A percentile compares a stretch with the other conserved stretches of the same genome.
Conservation (phyloP, 1,140 invertebrate genomes). For the Drosophila bocqueti region DNA sequence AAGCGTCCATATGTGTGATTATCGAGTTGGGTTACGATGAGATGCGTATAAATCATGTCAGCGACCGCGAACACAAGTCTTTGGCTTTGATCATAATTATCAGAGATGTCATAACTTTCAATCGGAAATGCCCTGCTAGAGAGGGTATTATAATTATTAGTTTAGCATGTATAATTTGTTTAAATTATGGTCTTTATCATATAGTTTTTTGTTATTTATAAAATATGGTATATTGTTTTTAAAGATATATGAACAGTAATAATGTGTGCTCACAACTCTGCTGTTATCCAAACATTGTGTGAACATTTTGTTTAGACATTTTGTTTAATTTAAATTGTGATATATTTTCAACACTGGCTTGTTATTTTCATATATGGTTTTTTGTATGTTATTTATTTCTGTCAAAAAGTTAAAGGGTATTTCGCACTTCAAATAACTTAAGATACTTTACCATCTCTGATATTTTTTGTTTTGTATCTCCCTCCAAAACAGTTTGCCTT, state of each 20-base stretch:
- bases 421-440: neutral
- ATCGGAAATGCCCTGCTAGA: conserved; percentile 9
- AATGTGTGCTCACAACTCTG: too few relatives aligned
- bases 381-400: too few relatives aligned
- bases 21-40: conserved; percentile 31
- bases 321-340: too few relatives aligned
- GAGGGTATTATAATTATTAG: neutral
- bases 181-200: neutral
- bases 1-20: conserved; percentile 34
- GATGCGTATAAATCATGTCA: conserved; percentile 40
- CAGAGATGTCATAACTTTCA: conserved; percentile 50
- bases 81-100: conserved; percentile 41
- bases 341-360: too few relatives aligned
- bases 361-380: too few relatives aligned
- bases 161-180: too few relatives aligned
- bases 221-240: too few relatives aligned
- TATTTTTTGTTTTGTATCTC: neutral
- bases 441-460: neutral
- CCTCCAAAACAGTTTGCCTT: neutral
- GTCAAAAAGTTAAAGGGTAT: neutral
- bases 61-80: conserved; percentile 20
- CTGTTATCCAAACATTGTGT: too few relatives aligned
- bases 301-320: too few relatives aligned
- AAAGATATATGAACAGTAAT: too few relatives aligned
- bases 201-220: too few relatives aligned